Evolutionary conservation across 2,113 vertebrate genomes (phyloP), one percentile per base, ranked within the genome.

Genomic region (Pyrgilauda ruficollis): DNA sequence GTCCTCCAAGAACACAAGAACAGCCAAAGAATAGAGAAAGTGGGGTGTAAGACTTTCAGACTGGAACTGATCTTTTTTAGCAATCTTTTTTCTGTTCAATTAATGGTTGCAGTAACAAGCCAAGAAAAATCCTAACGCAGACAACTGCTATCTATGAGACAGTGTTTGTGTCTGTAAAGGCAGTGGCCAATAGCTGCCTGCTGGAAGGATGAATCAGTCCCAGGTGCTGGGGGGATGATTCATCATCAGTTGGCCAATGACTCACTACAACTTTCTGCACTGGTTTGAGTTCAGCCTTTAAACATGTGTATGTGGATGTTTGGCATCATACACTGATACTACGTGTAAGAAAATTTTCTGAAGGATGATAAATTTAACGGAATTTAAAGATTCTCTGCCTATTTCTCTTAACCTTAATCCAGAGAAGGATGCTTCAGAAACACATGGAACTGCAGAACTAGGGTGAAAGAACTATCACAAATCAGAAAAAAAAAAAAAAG

Each of bases 181-280:
- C 93, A 97, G 52, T 72, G 75, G 80, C 88, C 93, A 87, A 67
- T 89, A 73, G 84, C 86, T 94, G 90, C 43, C 73, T 93, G 33
- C 73, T 50, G 75, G 61, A 81, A 74, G 86, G 61, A 95, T 96
- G 95, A 96, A 92, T 97, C 94, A 97, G 93, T 64, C 73, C 86
- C 96, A 97, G 95, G 93, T 97, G 96, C 96, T 95, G 73, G 87
- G 61, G 44, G 76, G 22, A 90, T 96, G 96, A 97, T 93, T 97
- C 95, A 97, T 87, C 55, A 79, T 87, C 88, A 80, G 68, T 93
- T 87, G 89, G 86, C 80, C 86, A 97, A 44, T 96, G 96, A 97
- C 61, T 97, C 96, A 95, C 44, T 91, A 84, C 69, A 95, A 95
- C 84, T 91, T 90, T 93, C 73, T 93, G 85, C 59, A 76, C 28